Base-by-base conservation (phyloP, 2,888 invertebrate genomes). In the Leptothorax acervorum region DNA sequence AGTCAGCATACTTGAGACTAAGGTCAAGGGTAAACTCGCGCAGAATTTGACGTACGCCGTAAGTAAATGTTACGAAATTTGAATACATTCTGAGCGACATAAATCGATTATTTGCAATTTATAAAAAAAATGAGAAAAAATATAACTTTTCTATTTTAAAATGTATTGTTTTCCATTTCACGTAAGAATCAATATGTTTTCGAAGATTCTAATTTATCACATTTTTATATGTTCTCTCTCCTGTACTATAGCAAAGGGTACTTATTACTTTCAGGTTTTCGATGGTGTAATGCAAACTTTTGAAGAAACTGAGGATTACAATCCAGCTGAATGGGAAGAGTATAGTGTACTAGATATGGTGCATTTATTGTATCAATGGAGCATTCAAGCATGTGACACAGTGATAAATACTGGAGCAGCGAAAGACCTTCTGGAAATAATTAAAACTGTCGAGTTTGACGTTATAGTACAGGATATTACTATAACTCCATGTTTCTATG, bases 351-450 rank as follows among this genome's bases (percentile, higher is more conserved):
- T 71, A 15, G n/a, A 83, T 3, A 28, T 1, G 28, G 35, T n/a
- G 1, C 63, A 73, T 23, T 39, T 35, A 8, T 2, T 28, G 0
- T 71, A 78, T 39, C 2, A 35, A 2, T n/a, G 39, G 2, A 28
- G 57, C 0, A 12, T 31, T 6, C 0, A 8, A 11, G 0, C 8
- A 0, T 86, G 85, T 35, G 75, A 81, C 3, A 55, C 4, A 28
- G 18, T 55, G 8, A 68, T 71, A 18, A n/a, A 42, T 18, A 83
- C 57, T 57, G 53, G 76, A 42, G 57, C 68, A 6, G 74, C 76
- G 2, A 85, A 76, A 4, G n/a, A 73, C 12, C 60, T 55, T 8
- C n/a, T 83, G 11, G 75, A 86, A 42, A 45, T 81, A 35, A 70
- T 85, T 5, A 81, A 70, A 23, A 75, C 39, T 4, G 39, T 39